Evolutionary conservation across 2,113 vertebrate genomes (phyloP).

Genomic region (Sterna hirundo): DNA sequence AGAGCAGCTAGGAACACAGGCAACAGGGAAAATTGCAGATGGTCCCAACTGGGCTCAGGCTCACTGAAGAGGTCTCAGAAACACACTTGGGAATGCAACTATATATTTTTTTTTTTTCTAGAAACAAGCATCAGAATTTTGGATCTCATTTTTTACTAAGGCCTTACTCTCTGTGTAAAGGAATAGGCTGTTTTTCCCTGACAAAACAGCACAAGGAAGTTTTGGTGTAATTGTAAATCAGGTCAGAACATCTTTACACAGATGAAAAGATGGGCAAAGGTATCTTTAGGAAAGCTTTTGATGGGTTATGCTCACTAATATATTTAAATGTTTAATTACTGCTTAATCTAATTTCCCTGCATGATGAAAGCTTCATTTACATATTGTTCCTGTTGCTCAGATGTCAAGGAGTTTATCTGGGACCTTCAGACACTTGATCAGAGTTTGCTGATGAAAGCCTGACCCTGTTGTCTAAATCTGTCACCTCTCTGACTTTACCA

Average conservation of each 20-base stretch:
- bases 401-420: constrained; percentile 14
- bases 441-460: constrained; percentile 32
- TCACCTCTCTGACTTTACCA: constrained; percentile 24
- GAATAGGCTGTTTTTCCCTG: neutral
- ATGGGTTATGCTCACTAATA: neutral
- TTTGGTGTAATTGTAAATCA: neutral
- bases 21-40: neutral
- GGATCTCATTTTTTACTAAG: neutral
- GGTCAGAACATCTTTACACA: neutral
- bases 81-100: neutral
- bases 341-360: neutral
- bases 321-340: neutral
- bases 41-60: neutral
- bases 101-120: neutral
- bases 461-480: constrained; percentile 2
- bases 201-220: neutral
- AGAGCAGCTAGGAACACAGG: neutral
- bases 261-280: neutral
- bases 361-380: neutral
- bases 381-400: neutral
- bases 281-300: neutral
- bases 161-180: neutral
- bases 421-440: constrained; percentile 27
- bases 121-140: neutral
- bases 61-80: neutral